These are phyloP conservation scores for Pasiphila rectangulata DNA, from an alignment of 2,888 invertebrate genomes.

Conservation along the genomic window DNA sequence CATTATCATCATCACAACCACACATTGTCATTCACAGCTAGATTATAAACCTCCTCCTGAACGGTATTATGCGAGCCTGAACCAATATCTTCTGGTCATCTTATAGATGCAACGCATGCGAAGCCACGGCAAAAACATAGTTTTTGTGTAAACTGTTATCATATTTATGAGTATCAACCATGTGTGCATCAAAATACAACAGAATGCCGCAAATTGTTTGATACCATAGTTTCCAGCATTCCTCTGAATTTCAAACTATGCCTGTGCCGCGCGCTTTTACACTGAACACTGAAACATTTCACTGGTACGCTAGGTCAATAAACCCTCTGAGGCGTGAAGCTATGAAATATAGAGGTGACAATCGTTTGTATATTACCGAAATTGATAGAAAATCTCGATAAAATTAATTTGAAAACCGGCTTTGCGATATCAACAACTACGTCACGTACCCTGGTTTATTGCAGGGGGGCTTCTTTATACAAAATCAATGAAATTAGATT, in stretches of 20 bases:
- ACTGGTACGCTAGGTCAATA: conserved; percentile 40
- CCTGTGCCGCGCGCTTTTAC: conserved; percentile 10
- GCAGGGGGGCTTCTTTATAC: too few relatives aligned
- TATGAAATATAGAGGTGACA: neutral
- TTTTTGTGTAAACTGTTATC: neutral
- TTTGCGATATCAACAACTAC: too few relatives aligned
- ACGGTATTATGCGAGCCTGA: too few relatives aligned
- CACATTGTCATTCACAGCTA: too few relatives aligned
- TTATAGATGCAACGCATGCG: too few relatives aligned
- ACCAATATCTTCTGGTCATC: too few relatives aligned
- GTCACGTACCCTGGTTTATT: too few relatives aligned
- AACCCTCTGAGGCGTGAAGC: conserved; percentile 36
- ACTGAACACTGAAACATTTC: conserved; percentile 19
- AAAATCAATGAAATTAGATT: too few relatives aligned
- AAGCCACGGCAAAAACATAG: too few relatives aligned
- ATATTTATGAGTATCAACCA: neutral
- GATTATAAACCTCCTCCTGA: too few relatives aligned
- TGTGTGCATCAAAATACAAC: conserved; percentile 3
- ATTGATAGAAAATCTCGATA: neutral
- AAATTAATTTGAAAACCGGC: too few relatives aligned
- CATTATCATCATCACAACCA: too few relatives aligned
- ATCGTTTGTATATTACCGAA: neutral
- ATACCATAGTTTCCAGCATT: conserved; percentile 12
- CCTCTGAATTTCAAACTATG: conserved; percentile 19
- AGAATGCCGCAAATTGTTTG: conserved; percentile 11